phyloP scores from a whole-genome alignment of 2,113 vertebrate genomes.

The Ctenomys sociabilis region DNA sequence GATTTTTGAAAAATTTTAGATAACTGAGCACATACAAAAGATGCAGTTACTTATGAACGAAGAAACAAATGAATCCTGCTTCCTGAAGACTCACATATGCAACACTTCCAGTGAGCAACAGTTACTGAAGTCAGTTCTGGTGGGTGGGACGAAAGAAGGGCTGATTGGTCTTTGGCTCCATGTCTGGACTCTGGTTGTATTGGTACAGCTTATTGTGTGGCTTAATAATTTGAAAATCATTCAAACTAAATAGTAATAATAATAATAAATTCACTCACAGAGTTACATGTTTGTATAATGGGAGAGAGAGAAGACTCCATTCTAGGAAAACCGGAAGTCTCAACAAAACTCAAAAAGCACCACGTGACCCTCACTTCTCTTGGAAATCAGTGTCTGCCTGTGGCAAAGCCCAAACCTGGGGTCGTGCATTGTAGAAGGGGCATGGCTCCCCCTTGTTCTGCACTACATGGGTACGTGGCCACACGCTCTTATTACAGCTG shows the following conservation, averaged over 20 bases:
- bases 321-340: neutral
- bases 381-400: accelerated
- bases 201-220: neutral
- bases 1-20: neutral
- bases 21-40: neutral
- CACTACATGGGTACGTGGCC: neutral
- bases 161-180: neutral
- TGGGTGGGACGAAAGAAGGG: neutral
- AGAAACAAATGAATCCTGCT: neutral
- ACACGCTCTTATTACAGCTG: neutral
- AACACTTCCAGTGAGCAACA: accelerated
- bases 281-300: neutral
- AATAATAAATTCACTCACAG: too few species aligned
- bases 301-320: neutral
- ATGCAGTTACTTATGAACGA: neutral
- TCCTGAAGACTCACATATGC: neutral
- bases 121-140: neutral
- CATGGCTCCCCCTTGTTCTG: neutral
- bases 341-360: neutral
- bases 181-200: neutral
- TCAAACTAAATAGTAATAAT: neutral
- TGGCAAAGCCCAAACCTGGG: neutral
- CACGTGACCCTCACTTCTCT: neutral
- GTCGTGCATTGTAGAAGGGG: neutral
- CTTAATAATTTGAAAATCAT: neutral